Evolutionary conservation across 2,113 vertebrate genomes (phyloP).

Genomic region (Poicephalus meyeri): DNA sequence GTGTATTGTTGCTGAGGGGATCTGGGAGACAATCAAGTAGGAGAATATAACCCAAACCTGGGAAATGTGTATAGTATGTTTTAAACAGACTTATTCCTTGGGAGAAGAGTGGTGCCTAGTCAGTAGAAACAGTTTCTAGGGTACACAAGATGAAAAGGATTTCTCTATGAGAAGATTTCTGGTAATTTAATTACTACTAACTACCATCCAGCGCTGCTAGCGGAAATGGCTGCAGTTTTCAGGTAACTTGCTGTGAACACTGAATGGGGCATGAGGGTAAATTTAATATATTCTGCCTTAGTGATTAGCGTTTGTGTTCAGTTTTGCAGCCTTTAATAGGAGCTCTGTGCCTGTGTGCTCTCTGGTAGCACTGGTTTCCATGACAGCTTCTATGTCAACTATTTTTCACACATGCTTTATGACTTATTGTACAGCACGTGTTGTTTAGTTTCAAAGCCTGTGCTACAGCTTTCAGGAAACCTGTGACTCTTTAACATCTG

Average conservation of each 20-base stretch:
- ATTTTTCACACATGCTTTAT: conserved; percentile 53
- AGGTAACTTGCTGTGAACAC: conserved; percentile 33
- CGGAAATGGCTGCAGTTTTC: conserved; percentile 22
- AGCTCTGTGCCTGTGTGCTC: not conserved
- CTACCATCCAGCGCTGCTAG: not conserved
- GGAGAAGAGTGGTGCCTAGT: not conserved
- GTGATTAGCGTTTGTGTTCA: conserved; percentile 25
- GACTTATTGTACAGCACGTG: conserved; percentile 20
- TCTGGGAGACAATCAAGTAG: not conserved
- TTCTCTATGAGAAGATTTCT: conserved; percentile 12
- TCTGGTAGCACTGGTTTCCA: conserved; percentile 51
- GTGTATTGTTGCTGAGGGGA: not conserved
- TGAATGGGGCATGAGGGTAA: conserved; percentile 14
- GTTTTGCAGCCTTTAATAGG: conserved; percentile 42
- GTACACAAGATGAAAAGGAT: not conserved
- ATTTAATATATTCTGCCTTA: conserved; percentile 47
- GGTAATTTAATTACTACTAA: conserved; percentile 42
- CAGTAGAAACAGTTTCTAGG: conserved; percentile 24
- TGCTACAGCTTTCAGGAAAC: conserved; percentile 41
- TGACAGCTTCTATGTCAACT: conserved; percentile 39
- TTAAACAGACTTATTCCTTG: not conserved
- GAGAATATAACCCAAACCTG: not conserved
- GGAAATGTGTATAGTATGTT: not conserved
- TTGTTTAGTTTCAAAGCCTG: not conserved
- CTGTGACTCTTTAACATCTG: not conserved